Conservation (phyloP, 2,113 vertebrate genomes). For the Macquaria australasica region DNA sequence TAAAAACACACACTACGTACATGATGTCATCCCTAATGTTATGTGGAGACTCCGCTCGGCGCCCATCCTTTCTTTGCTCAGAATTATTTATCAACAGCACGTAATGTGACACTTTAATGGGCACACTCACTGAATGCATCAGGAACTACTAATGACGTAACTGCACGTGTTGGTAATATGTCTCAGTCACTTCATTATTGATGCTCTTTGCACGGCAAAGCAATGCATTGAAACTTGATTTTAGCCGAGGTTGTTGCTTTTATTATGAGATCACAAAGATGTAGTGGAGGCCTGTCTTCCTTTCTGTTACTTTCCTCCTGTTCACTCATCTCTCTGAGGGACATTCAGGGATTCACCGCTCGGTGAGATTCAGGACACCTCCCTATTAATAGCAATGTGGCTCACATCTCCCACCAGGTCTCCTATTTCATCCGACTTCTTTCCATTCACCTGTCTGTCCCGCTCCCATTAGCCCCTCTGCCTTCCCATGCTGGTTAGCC, state of each 20-base stretch:
- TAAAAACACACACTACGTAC: conserved; percentile 30
- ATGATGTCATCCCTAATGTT: conserved; percentile 70
- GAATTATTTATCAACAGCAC: conserved; percentile 78
- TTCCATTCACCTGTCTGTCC: conserved; percentile 48
- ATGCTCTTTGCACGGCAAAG: neutral
- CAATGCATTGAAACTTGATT: conserved; percentile 7
- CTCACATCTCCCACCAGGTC: conserved; percentile 60
- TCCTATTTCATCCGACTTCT: conserved; percentile 66
- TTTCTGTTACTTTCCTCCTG: conserved; percentile 34
- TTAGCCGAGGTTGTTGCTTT: neutral
- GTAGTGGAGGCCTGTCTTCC: neutral
- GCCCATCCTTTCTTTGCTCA: conserved; percentile 54
- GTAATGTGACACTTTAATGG: conserved; percentile 73
- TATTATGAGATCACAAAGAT: neutral
- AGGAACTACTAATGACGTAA: conserved; percentile 45
- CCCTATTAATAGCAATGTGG: conserved; percentile 72
- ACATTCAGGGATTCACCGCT: conserved; percentile 66
- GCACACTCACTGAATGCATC: conserved; percentile 51
- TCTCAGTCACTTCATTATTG: neutral
- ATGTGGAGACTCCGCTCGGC: conserved; percentile 44
- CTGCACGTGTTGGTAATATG: neutral
- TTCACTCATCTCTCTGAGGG: conserved; percentile 52
- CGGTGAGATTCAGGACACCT: conserved; percentile 63
- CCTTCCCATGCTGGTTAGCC: neutral
- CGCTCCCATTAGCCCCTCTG: conserved; percentile 8